phyloP scores from a whole-genome alignment of 2,113 vertebrate species.

The Upupa epops region DNA sequence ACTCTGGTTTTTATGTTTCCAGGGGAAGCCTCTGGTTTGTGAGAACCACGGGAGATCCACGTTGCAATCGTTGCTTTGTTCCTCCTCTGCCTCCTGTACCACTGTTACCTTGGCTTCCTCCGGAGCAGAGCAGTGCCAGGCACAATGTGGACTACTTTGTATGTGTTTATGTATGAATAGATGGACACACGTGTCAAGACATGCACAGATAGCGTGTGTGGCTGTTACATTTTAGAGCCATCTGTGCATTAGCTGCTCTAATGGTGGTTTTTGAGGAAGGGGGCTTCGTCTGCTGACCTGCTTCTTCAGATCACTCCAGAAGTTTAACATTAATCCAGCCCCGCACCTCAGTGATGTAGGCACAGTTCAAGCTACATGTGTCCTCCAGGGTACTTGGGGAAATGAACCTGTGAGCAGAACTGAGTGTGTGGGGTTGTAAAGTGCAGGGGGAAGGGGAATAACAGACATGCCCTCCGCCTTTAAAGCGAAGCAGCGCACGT shows the following conservation, averaged over 20 bases:
- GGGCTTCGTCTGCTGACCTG: background rate
- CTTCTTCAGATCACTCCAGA: background rate
- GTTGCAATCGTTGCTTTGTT: background rate
- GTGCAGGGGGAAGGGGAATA: background rate
- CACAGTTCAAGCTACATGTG: background rate
- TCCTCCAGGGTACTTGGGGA: background rate
- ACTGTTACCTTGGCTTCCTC: background rate
- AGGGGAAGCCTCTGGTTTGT: slow-evolving; percentile 14
- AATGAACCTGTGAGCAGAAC: background rate
- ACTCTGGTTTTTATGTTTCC: background rate
- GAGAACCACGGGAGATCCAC: background rate
- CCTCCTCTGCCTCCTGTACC: background rate
- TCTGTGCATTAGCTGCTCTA: background rate
- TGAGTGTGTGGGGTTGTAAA: background rate
- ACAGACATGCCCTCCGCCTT: background rate
- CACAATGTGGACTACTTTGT: background rate
- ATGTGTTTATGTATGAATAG: background rate
- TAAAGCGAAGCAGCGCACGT: background rate
- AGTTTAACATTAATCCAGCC: background rate
- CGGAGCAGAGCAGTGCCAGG: background rate
- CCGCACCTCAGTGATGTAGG: background rate
- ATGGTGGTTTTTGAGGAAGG: background rate
- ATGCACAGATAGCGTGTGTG: background rate
- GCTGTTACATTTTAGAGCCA: background rate
- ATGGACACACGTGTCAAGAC: background rate